Evolutionary conservation across 1,140 invertebrate species (phyloP).

Genomic region (Brachionus calyciflorus): DNA sequence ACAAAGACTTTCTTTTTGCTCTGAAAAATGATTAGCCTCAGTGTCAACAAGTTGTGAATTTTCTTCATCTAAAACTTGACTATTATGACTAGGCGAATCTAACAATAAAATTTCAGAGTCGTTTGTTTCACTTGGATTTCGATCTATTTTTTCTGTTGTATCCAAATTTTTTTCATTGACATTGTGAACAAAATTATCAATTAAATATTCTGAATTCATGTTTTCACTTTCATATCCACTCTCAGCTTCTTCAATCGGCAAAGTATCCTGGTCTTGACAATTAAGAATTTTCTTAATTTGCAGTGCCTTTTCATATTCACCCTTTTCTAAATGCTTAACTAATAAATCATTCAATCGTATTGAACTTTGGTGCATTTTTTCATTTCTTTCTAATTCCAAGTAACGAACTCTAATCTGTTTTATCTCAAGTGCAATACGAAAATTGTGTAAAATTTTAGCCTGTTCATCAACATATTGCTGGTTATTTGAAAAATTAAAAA

Average conservation of each 20-base stretch:
- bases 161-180: background rate
- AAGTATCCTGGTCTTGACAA: slow-evolving; percentile 8
- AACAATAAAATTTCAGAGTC: background rate
- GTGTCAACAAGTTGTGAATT: background rate
- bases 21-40: background rate
- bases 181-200: background rate
- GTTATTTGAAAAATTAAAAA: too few species aligned
- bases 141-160: background rate
- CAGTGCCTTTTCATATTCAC: slow-evolving; percentile 6
- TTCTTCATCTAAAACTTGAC: background rate
- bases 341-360: background rate
- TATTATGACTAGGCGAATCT: background rate
- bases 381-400: background rate
- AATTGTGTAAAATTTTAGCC: background rate
- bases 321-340: slow-evolving; percentile 7
- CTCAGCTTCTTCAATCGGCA: slow-evolving; percentile 1
- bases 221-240: slow-evolving; percentile 29
- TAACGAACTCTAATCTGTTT: slow-evolving; percentile 2
- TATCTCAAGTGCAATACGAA: slow-evolving; percentile 1
- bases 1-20: too few species aligned
- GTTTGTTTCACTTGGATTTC: background rate
- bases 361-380: background rate
- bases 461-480: background rate
- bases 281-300: slow-evolving; percentile 12
- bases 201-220: background rate